These are phyloP conservation scores for Mormyrus proboscirostris DNA, from an alignment of 2,797 vertebrate species.

Conservation along the genomic window DNA sequence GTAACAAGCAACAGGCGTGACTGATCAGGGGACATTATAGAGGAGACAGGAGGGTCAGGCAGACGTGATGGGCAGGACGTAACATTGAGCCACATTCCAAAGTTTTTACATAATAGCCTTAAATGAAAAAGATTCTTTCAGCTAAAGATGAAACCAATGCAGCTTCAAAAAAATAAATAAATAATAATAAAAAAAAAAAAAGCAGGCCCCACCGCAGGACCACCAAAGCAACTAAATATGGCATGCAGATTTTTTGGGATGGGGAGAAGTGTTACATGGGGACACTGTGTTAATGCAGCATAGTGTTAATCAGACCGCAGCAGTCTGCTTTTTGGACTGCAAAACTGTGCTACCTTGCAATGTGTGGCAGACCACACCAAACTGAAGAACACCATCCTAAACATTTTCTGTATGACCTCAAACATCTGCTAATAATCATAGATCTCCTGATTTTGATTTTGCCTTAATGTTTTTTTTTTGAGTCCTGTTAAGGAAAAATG, in stretches of 20 bases:
- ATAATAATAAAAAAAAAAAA: not conserved
- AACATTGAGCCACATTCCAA: not conserved
- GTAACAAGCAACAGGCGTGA: not conserved
- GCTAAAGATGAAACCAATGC: not conserved
- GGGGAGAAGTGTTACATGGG: not conserved
- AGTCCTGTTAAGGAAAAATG: conserved; percentile 40
- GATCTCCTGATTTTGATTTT: conserved; percentile 39
- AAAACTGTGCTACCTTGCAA: conserved; percentile 32
- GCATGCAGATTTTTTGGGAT: not conserved
- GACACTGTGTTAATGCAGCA: conserved; percentile 3
- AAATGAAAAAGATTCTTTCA: not conserved
- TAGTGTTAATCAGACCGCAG: conserved; percentile 5
- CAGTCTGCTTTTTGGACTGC: conserved; percentile 26
- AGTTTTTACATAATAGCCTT: not conserved
- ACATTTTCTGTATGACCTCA: conserved; percentile 7
- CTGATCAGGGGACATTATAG: not conserved
- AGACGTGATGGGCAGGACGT: not conserved
- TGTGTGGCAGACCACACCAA: conserved; percentile 21
- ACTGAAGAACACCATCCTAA: conserved; percentile 18
- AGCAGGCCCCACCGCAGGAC: not conserved
- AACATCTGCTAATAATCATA: conserved; percentile 51
- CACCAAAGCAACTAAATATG: not conserved
- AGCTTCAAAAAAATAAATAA: not conserved
- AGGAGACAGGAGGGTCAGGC: not conserved
- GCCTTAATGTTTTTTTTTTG: conserved; percentile 29